Conservation (phyloP, 2,797 vertebrate species). For the Hyperoplus immaculatus region DNA sequence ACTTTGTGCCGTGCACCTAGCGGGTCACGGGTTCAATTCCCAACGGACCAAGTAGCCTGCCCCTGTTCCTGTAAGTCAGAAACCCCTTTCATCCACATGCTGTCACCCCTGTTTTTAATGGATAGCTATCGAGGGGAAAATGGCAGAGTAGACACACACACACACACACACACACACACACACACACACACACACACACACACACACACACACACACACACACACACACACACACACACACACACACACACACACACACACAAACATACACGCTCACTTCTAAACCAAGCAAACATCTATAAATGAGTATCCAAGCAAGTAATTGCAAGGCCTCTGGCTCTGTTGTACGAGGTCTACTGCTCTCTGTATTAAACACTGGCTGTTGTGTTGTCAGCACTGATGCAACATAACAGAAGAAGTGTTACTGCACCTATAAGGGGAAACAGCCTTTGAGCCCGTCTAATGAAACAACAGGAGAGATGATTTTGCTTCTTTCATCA, state of each 20-base stretch:
- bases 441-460: constrained; percentile 35
- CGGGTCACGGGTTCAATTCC: constrained; percentile 70
- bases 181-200: not conserved
- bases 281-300: constrained; percentile 69
- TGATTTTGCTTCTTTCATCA: constrained; percentile 29
- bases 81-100: constrained; percentile 64
- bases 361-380: constrained; percentile 59
- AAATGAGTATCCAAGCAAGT: constrained; percentile 78
- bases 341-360: constrained; percentile 52
- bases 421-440: constrained; percentile 16
- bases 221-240: constrained; percentile 16
- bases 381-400: constrained; percentile 56
- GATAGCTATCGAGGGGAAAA: constrained; percentile 55
- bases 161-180: constrained; percentile 26
- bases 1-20: constrained; percentile 53
- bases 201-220: constrained; percentile 37
- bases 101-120: constrained; percentile 71
- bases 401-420: constrained; percentile 61
- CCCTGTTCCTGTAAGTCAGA: constrained; percentile 50
- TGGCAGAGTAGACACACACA: constrained; percentile 30
- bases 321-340: constrained; percentile 76
- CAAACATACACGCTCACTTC: constrained; percentile 15
- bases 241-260: constrained; percentile 38
- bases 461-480: constrained; percentile 45
- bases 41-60: constrained; percentile 47